These are phyloP conservation scores for Gila orcuttii DNA, from an alignment of 2,113 vertebrate species.

Conservation along the genomic window DNA sequence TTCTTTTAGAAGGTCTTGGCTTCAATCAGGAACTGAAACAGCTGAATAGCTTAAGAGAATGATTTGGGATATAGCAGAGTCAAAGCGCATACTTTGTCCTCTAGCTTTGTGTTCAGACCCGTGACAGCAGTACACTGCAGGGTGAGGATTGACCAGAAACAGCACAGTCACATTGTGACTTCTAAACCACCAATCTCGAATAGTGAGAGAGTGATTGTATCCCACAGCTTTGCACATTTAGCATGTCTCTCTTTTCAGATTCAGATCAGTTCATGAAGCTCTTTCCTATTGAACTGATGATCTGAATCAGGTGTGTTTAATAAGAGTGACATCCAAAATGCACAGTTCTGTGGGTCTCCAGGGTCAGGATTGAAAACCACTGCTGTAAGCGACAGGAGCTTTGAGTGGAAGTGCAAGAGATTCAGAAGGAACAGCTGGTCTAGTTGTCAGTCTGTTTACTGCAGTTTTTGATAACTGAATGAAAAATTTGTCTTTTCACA, in stretches of 20 bases:
- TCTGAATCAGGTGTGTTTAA: too few relatives aligned
- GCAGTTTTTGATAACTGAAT: background rate
- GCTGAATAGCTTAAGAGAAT: slow-evolving; percentile 34
- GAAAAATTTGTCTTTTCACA: background rate
- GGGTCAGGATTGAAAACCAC: too few relatives aligned
- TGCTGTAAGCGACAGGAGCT: background rate
- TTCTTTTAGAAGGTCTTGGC: slow-evolving; percentile 4
- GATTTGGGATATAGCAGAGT: slow-evolving; percentile 2
- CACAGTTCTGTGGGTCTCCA: too few relatives aligned
- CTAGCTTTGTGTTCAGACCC: slow-evolving; percentile 24
- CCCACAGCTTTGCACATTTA: background rate
- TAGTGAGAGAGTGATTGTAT: background rate
- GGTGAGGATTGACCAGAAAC: slow-evolving; percentile 5
- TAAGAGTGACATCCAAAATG: too few relatives aligned
- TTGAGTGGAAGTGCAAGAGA: background rate
- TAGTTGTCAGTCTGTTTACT: slow-evolving; percentile 3
- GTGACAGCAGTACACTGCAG: background rate
- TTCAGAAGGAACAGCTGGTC: background rate
- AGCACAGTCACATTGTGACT: background rate
- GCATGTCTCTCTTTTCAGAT: too few relatives aligned
- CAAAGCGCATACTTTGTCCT: slow-evolving; percentile 14
- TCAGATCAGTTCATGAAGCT: too few relatives aligned
- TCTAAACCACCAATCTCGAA: background rate
- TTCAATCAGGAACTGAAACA: slow-evolving; percentile 20
- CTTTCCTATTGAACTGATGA: too few relatives aligned